These are phyloP conservation scores for Thinocorus orbignyianus DNA, from an alignment of 2,113 vertebrate genomes.

Conservation along the genomic window DNA sequence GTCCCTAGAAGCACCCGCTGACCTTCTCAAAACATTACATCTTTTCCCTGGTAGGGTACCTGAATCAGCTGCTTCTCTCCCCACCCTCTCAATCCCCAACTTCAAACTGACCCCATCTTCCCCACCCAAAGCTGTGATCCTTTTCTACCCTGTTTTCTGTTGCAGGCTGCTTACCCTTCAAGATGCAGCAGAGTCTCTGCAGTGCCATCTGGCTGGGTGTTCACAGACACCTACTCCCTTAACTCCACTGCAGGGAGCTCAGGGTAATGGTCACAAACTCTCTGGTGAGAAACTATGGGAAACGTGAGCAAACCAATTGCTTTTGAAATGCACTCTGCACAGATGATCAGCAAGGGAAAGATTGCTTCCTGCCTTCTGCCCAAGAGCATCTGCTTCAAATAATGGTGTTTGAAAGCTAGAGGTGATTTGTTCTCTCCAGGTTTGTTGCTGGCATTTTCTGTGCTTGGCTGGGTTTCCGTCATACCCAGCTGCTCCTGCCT, in stretches of 20 bases:
- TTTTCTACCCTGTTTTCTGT: not conserved
- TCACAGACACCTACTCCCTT: not conserved
- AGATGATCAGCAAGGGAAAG: not conserved
- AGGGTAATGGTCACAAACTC: not conserved
- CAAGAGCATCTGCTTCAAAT: not conserved
- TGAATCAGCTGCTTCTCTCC: not conserved
- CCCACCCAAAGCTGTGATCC: not conserved
- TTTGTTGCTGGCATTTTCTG: not conserved
- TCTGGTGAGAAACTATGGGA: not conserved
- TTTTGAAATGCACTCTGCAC: not conserved
- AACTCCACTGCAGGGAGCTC: not conserved
- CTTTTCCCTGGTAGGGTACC: not conserved
- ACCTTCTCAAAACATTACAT: not conserved
- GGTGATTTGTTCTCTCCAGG: not conserved
- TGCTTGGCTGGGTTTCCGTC: conserved; percentile 1
- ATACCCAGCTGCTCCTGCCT: not conserved
- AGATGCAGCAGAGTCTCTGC: not conserved
- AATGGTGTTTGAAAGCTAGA: not conserved
- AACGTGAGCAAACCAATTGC: not conserved
- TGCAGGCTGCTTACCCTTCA: not conserved
- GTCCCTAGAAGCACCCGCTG: not conserved
- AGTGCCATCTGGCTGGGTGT: not conserved
- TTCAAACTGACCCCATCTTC: not conserved
- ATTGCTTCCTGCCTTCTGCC: not conserved
- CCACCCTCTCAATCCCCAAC: not conserved